Percentiles rank a stretch among this genome's conserved stretches.
phyloP scores from a whole-genome alignment of 2,113 vertebrate genomes.

The human region DNA sequence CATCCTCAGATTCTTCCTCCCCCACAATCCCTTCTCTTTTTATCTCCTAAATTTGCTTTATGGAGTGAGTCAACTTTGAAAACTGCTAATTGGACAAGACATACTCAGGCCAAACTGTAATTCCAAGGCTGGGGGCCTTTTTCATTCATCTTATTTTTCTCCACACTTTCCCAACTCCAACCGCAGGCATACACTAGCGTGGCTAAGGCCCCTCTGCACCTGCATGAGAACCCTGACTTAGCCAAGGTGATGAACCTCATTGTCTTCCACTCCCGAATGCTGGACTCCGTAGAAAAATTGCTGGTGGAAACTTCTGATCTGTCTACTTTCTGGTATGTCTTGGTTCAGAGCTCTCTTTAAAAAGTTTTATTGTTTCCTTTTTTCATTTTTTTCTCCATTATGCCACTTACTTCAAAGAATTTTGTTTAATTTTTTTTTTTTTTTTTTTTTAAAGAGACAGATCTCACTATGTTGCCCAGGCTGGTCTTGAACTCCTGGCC shows the following conservation, averaged over 20 bases:
- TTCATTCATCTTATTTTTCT: not conserved
- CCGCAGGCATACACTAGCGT: conserved; percentile 93
- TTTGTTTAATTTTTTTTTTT: no score
- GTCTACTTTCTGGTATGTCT: conserved; percentile 89
- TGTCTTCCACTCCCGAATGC: conserved; percentile 93
- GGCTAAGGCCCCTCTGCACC: conserved; percentile 87
- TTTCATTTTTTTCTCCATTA: no score
- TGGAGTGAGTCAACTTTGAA: not conserved
- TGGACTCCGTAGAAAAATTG: conserved; percentile 88
- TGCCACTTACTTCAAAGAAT: no score
- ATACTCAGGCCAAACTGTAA: not conserved
- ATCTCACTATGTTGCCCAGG: no score
- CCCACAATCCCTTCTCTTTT: not conserved
- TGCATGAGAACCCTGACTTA: conserved; percentile 89
- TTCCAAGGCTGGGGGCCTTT: not conserved
- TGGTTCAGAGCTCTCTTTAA: not conserved
- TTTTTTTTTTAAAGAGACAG: no score
- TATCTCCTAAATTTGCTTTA: conserved; percentile 15
- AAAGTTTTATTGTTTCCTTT: no score
- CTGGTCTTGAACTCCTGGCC: no score
- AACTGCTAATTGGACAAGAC: not conserved
- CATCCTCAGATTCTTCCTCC: not conserved
- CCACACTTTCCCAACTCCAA: not conserved
- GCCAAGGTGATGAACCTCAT: conserved; percentile 94
- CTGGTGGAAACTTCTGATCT: conserved; percentile 91